Base-by-base conservation (phyloP, 2,113 vertebrate species). In the Xenus cinereus region DNA sequence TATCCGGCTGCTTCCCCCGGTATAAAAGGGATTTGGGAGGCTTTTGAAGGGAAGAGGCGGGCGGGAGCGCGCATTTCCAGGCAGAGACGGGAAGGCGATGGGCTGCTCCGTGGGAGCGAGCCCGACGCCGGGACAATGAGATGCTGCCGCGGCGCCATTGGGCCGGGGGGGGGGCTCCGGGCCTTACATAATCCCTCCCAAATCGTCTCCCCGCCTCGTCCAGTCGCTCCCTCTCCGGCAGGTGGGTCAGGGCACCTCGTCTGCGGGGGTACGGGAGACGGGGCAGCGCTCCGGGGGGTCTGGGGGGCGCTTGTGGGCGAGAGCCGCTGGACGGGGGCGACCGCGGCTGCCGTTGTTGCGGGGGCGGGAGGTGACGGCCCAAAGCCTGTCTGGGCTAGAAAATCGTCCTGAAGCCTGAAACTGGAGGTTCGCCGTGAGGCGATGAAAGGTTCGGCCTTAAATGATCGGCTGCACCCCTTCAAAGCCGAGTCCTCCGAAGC, bases 181-280 rank as follows among this genome's bases (percentile, higher is more conserved):
- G 84, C 19, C 2, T 87, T 89, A 37, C 78, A 54, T 89, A 71
- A 94, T 69, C 64, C 4, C 51, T 19, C 71, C 9, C 30, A 9
- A 8, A 74, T 3, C 63, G 8, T 23, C 82, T 23, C 2, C 16
- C 32, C 10, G 27, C 6, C 4, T 45, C 4, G 1, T n/a, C 37
- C 30, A 0, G 1, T 32, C 8, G 16, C 37, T 6, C 37, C 63
- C 1, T 11, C 33, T 20, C 5, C 2, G 59, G 45, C 5, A 16
- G 5, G 37, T 69, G 2, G 28, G 45, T 18, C 9, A 48, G 35
- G 53, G 43, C 21, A 3, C 46, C 37, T 56, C 6, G 8, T 24
- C 10, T 3, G 39, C 1, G 3, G 80, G 0, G 74, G 4, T 8
- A 1, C 4, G 64, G 4, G 74, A 22, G 62, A 33, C 0, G 4